Percentiles rank a stretch among this genome's conserved stretches.
phyloP scores from a whole-genome alignment of 2,888 invertebrate genomes.

The Acronicta alni region DNA sequence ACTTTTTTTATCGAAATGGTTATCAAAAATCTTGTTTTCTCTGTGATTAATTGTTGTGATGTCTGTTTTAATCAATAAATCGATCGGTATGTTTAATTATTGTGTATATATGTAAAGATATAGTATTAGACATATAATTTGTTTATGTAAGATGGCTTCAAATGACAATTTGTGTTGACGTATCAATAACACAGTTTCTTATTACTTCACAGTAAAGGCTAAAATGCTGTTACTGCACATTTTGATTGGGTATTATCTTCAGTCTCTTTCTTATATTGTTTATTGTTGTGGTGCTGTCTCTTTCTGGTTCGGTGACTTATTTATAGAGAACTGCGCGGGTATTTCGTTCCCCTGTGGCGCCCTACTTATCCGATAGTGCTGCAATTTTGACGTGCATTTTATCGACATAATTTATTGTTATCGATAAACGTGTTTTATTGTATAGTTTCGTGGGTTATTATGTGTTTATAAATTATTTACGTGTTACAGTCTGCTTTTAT shows the following conservation, averaged over 20 bases:
- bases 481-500: neutral
- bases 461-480: neutral
- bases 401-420: slow-evolving; percentile 46
- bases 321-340: slow-evolving; percentile 76
- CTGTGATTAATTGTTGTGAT: slow-evolving; percentile 10
- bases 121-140: slow-evolving; percentile 34
- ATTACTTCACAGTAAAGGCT: slow-evolving; percentile 60
- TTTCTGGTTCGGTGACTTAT: slow-evolving; percentile 71
- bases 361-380: slow-evolving; percentile 77
- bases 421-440: slow-evolving; percentile 28
- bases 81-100: slow-evolving; percentile 13
- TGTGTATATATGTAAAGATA: slow-evolving; percentile 25
- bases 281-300: slow-evolving; percentile 63
- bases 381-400: slow-evolving; percentile 51
- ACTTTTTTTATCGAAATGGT: slow-evolving; percentile 37
- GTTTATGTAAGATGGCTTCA: slow-evolving; percentile 47
- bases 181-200: slow-evolving; percentile 51
- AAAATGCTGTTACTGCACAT: slow-evolving; percentile 58
- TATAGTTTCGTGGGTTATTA: neutral
- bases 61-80: slow-evolving; percentile 6
- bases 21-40: slow-evolving; percentile 8
- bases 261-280: slow-evolving; percentile 68
- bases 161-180: slow-evolving; percentile 49
- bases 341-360: slow-evolving; percentile 79
- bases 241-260: slow-evolving; percentile 57